These are phyloP conservation scores for Pteropus alecto DNA, from an alignment of 2,113 vertebrate species.

Conservation along the genomic window DNA sequence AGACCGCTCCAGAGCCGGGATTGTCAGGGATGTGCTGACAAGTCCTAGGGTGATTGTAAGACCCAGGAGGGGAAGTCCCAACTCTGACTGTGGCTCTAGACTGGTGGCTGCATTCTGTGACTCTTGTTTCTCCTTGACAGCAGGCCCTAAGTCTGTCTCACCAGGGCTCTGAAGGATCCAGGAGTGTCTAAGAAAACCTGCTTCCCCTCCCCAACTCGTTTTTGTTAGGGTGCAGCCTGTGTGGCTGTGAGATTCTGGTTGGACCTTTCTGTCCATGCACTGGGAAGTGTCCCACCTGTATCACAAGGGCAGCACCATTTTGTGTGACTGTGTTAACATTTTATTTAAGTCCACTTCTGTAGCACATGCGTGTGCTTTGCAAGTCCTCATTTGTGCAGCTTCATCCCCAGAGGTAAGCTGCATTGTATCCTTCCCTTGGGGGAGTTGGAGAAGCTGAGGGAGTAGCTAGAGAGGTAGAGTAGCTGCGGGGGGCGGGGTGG, in stretches of 20 bases:
- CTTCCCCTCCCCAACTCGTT: rapidly evolving
- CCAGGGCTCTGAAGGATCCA: background rate
- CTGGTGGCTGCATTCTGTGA: background rate
- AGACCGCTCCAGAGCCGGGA: background rate
- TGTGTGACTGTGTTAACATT: no score
- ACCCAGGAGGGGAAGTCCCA: background rate
- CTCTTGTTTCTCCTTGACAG: background rate
- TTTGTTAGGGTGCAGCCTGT: no score
- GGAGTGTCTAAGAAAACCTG: background rate
- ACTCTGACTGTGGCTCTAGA: background rate
- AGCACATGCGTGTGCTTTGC: rapidly evolving
- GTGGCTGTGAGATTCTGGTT: background rate
- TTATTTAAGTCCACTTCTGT: no score
- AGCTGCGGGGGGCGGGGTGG: background rate
- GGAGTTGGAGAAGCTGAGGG: background rate
- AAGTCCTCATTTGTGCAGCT: rapidly evolving
- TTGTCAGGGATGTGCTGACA: background rate
- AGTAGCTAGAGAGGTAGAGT: background rate
- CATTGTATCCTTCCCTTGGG: background rate
- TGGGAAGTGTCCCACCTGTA: no score
- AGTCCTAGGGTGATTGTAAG: background rate
- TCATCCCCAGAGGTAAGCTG: background rate
- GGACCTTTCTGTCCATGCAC: no score
- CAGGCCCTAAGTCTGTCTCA: background rate
- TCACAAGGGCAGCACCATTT: rapidly evolving